A percentile compares a stretch with the other conserved stretches of the same genome.
phyloP scores from a whole-genome alignment of 2,797 vertebrate genomes.

The Limosa lapponica region DNA sequence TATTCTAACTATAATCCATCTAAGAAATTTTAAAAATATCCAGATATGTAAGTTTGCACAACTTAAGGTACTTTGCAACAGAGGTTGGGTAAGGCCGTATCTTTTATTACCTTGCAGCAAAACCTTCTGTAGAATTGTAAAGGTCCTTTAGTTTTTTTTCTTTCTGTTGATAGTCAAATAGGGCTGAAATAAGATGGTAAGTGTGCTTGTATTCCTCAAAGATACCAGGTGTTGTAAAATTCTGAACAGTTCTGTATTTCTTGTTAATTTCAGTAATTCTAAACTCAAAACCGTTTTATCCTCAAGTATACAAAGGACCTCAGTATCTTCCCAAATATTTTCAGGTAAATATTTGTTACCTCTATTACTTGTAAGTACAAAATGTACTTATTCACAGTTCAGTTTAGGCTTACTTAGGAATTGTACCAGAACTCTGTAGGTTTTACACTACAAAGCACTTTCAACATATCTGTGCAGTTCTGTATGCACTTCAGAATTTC shows the following conservation, averaged over 20 bases:
- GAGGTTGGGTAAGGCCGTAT: background rate
- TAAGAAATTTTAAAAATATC: background rate
- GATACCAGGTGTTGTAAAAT: accelerated
- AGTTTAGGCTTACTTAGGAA: background rate
- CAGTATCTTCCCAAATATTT: background rate
- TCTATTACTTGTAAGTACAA: background rate
- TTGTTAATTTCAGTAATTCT: background rate
- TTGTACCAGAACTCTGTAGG: background rate
- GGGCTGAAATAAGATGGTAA: background rate
- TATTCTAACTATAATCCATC: background rate
- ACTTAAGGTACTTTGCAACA: background rate
- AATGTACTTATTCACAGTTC: background rate
- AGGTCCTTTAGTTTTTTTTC: background rate
- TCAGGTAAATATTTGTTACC: background rate
- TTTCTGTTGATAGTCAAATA: background rate
- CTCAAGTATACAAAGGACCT: background rate
- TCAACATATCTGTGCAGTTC: background rate
- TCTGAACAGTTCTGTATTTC: background rate
- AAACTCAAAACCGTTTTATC: background rate
- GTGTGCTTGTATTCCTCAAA: background rate
- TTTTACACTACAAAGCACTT: background rate
- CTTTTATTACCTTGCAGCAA: background rate
- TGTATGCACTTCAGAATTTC: background rate
- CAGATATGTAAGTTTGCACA: background rate
- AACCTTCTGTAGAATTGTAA: background rate